These are phyloP conservation scores for Hydrophis major DNA, from an alignment of 2,797 vertebrate species.

Conservation along the genomic window DNA sequence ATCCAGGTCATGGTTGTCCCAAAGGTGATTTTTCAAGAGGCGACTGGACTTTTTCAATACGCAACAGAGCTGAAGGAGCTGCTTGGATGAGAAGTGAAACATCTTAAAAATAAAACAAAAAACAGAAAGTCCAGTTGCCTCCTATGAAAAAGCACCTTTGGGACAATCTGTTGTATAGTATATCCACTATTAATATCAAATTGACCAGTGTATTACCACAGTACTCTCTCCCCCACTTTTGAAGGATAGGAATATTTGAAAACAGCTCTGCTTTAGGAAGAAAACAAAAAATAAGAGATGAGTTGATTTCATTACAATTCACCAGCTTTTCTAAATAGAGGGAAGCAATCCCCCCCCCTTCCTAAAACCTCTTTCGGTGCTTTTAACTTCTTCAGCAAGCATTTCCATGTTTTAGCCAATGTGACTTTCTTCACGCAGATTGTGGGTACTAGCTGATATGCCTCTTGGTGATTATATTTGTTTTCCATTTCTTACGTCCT, in stretches of 20 bases:
- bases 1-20: too few relatives aligned
- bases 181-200: background rate
- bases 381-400: background rate
- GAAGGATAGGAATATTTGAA: background rate
- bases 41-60: too few relatives aligned
- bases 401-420: background rate
- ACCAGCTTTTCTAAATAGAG: background rate
- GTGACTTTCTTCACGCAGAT: background rate
- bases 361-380: background rate
- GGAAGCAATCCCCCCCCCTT: fast-evolving
- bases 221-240: background rate
- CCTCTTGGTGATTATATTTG: background rate
- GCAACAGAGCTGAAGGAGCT: too few relatives aligned
- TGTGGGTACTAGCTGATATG: background rate
- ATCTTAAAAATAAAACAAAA: too few relatives aligned
- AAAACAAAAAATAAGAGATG: background rate
- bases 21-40: too few relatives aligned
- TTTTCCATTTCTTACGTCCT: background rate
- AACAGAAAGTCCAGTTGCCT: too few relatives aligned
- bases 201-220: background rate
- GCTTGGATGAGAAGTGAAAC: too few relatives aligned
- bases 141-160: too few relatives aligned
- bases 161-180: background rate
- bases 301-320: background rate
- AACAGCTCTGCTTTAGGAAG: background rate